Percentiles rank a stretch among this genome's conserved stretches.
phyloP scores from a whole-genome alignment of 2,113 vertebrate genomes.

The Zosterops borbonicus region DNA sequence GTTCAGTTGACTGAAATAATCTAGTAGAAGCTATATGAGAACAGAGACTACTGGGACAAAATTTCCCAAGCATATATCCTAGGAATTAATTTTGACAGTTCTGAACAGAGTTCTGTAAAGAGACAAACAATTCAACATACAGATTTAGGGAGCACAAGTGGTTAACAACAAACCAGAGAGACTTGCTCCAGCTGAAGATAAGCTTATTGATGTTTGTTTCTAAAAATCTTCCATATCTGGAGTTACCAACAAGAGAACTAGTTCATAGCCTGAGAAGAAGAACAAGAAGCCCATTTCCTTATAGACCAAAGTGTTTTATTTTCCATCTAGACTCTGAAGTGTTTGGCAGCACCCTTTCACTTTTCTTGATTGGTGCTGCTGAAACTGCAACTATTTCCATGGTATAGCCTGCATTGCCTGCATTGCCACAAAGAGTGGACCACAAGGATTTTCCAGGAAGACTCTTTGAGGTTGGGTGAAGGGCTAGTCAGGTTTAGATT shows the following conservation, averaged over 20 bases:
- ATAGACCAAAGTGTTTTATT: neutral
- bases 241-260: neutral
- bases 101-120: neutral
- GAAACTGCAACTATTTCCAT: neutral
- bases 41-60: constrained; percentile 8
- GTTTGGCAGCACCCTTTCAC: neutral
- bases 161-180: neutral
- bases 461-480: neutral
- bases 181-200: neutral
- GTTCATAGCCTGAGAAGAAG: neutral
- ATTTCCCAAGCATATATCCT: constrained; percentile 15
- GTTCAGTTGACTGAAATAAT: constrained; percentile 55
- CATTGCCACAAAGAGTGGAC: neutral
- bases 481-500: neutral
- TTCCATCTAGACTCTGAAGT: neutral
- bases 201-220: neutral
- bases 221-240: neutral
- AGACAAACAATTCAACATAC: neutral
- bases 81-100: constrained; percentile 42
- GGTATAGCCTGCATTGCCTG: neutral
- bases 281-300: neutral
- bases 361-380: neutral
- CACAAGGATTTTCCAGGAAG: neutral
- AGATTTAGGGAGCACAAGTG: neutral
- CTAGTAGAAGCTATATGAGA: constrained; percentile 46